Evolutionary conservation across 2,113 vertebrate genomes (phyloP).

Genomic region (Pan troglodytes): DNA sequence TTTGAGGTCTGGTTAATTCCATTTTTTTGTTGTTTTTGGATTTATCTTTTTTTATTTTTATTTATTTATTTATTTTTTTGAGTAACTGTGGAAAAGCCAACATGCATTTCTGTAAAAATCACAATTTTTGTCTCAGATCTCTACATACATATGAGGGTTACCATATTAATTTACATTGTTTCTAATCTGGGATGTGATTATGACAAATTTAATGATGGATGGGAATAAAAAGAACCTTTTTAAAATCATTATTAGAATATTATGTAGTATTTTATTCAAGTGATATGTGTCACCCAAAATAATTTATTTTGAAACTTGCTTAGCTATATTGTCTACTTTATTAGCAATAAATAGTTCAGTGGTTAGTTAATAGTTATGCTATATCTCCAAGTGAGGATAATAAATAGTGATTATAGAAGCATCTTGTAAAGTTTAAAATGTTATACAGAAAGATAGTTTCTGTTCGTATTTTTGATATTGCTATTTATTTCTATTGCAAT

Average conservation of each 20-base stretch:
- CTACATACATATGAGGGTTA: background rate
- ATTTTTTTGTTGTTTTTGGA: background rate
- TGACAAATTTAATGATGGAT: background rate
- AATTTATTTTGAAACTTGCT: background rate
- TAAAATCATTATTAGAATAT: background rate
- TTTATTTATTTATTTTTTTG: no score
- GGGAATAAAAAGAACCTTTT: background rate
- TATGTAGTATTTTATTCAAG: background rate
- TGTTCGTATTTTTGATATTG: background rate
- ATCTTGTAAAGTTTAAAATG: background rate
- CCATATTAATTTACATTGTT: background rate
- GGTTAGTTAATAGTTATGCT: background rate
- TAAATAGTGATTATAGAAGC: background rate
- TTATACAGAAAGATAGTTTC: background rate
- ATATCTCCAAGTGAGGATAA: background rate
- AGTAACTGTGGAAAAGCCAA: background rate
- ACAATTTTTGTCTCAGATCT: background rate
- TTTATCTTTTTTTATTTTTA: no score
- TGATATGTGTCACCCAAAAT: background rate
- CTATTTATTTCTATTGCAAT: background rate
- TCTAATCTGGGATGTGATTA: background rate
- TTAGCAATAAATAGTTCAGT: background rate
- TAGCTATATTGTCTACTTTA: background rate
- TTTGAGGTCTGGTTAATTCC: background rate
- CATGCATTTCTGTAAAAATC: background rate